Evolutionary conservation across 35 echinoderm and acorn worm genomes (phyloP), one percentile per base, ranked within the genome.

Genomic region (Ptychodera flava): DNA sequence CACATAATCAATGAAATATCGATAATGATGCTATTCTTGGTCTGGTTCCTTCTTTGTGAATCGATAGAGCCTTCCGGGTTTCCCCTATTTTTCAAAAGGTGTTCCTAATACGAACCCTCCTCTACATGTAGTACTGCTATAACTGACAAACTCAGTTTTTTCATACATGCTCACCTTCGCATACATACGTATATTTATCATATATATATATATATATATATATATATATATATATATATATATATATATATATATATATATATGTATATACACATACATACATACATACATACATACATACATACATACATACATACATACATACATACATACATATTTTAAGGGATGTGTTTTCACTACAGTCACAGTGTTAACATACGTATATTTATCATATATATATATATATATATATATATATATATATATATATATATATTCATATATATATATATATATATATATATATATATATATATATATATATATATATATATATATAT

Each of bases 271-370:
- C 22, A 64, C 6, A 64, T 64, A 64, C 6, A 64, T 64, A 64
- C 6, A 64, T 64, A 64, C 45, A 64, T 64, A 64, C 45, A 64
- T 64, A 64, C 45, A 64, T 64, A 64, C 45, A 64, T 64, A 64
- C 45, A 64, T 64, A 64, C 45, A 64, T 64, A 64, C 45, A 64
- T 64, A 64, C 45, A 64, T 64, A 64, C 45, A 64, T 64, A 64
- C 45, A 64, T 64, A 64, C 45, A 64, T 64, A 64, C 45, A 64
- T 64, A 64, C 45, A 64, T 64, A 64, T 22, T 64, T 64, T n/a
- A n/a, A n/a, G n/a, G n/a, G n/a, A n/a, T n/a, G n/a, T n/a, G n/a
- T n/a, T n/a, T n/a, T n/a, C n/a, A n/a, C n/a, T n/a, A n/a, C n/a
- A n/a, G n/a, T n/a, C n/a, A n/a, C n/a, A n/a, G n/a, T n/a, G n/a